These are phyloP conservation scores for Noctuana brunneofusca DNA, from an alignment of 2,888 invertebrate species.

Conservation along the genomic window DNA sequence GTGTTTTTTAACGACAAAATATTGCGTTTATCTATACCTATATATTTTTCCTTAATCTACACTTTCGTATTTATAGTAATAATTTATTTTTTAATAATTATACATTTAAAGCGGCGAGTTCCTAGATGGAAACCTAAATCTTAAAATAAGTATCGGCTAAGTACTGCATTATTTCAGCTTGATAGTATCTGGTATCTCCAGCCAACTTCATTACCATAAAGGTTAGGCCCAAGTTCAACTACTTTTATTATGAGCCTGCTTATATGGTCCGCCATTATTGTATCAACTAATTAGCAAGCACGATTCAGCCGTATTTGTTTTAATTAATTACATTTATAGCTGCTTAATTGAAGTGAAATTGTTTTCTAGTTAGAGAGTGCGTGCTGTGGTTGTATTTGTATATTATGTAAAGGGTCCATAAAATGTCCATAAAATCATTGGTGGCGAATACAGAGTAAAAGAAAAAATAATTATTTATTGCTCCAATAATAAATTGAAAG, in stretches of 20 bases:
- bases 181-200: constrained; percentile 37
- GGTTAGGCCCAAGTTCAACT: constrained; percentile 64
- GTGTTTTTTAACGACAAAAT: too few species aligned
- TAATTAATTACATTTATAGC: constrained; percentile 28
- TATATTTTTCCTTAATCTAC: too few species aligned
- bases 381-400: not conserved
- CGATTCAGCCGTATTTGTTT: constrained; percentile 34
- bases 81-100: too few species aligned
- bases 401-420: not conserved
- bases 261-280: constrained; percentile 29
- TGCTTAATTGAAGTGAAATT: constrained; percentile 29
- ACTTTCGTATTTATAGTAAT: too few species aligned
- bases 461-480: not conserved
- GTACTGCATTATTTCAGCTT: constrained; percentile 17
- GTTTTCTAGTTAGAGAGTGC: constrained; percentile 15
- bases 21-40: too few species aligned
- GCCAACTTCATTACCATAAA: constrained; percentile 42
- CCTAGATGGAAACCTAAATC: not conserved
- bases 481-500: too few species aligned
- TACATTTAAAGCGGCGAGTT: too few species aligned
- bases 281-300: constrained; percentile 24
- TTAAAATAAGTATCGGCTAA: constrained; percentile 1
- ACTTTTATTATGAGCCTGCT: constrained; percentile 48
- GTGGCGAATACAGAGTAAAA: not conserved
- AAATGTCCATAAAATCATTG: not conserved